Percentiles rank a stretch among this genome's conserved stretches.
Conservation (phyloP, 2,888 invertebrate species). For the Isotomurus palustris region DNA sequence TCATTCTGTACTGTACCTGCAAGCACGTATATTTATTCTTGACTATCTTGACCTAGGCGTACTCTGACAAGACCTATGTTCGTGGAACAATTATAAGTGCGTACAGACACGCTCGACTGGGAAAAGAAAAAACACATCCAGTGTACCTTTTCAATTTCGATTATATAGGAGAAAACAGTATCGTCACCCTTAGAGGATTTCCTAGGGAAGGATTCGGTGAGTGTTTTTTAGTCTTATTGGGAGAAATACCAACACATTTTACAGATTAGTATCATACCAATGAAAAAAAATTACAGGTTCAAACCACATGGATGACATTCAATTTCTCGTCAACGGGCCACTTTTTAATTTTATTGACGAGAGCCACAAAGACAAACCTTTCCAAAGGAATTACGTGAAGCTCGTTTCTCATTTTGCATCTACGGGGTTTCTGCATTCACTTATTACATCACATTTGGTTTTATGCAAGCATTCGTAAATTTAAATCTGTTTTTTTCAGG, state of each 20-base stretch:
- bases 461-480: background rate
- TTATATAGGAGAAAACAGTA: conserved; percentile 28
- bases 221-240: no score
- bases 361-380: conserved; percentile 15
- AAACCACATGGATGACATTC: conserved; percentile 37
- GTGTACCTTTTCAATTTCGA: conserved; percentile 27
- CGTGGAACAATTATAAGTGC: conserved; percentile 27
- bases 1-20: no score
- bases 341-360: conserved; percentile 20
- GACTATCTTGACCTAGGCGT: conserved; percentile 10
- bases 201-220: conserved; percentile 24
- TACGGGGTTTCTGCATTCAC: conserved; percentile 15
- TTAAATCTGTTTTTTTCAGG: conserved; percentile 4
- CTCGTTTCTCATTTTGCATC: conserved; percentile 22
- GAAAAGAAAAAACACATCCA: conserved; percentile 11
- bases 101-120: conserved; percentile 20
- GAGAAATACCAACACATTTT: no score
- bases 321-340: conserved; percentile 24
- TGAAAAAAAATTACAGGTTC: conserved; percentile 11
- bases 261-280: no score
- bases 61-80: conserved; percentile 28
- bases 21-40: background rate
- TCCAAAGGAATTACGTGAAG: conserved; percentile 23
- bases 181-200: conserved; percentile 27
- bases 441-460: background rate